Percentiles rank a stretch among this genome's conserved stretches.
These are phyloP conservation scores for Haliaeetus leucogaster DNA, from an alignment of 2,113 vertebrate genomes.

Conservation along the genomic window DNA sequence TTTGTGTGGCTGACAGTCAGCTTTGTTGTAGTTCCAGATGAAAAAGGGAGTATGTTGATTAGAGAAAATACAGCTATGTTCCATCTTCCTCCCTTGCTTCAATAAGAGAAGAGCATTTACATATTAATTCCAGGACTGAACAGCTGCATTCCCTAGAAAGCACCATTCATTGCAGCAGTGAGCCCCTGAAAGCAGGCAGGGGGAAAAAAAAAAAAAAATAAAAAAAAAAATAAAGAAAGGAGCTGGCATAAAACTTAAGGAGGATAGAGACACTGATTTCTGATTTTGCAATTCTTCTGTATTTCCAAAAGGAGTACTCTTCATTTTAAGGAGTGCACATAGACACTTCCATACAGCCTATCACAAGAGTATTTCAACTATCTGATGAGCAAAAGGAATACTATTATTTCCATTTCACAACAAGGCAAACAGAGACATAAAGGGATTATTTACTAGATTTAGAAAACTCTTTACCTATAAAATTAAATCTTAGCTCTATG, in stretches of 20 bases:
- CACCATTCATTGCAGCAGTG: conserved; percentile 17
- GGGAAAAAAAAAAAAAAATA: no score
- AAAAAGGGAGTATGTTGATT: conserved; percentile 46
- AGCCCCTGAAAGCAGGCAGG: background rate
- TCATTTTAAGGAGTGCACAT: background rate
- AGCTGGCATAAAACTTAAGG: background rate
- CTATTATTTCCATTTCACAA: background rate
- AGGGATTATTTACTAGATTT: background rate
- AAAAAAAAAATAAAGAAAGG: background rate
- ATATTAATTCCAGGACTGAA: conserved; percentile 57
- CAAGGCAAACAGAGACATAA: background rate
- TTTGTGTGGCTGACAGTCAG: conserved; percentile 46
- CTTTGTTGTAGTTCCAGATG: conserved; percentile 57
- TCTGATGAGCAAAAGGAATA: background rate
- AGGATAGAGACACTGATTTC: background rate
- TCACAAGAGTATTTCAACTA: background rate
- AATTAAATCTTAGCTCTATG: background rate
- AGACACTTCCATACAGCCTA: background rate
- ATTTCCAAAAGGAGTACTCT: background rate
- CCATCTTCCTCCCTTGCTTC: conserved; percentile 35
- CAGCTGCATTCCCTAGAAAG: conserved; percentile 60
- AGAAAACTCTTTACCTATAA: background rate
- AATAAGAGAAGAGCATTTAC: conserved; percentile 47
- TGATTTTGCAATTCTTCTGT: background rate
- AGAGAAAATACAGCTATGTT: conserved; percentile 54